Percentiles rank a stretch among this genome's conserved stretches.
Evolutionary conservation across 2,888 invertebrate genomes (phyloP).

Genomic region (Platerodrilus igneus): DNA sequence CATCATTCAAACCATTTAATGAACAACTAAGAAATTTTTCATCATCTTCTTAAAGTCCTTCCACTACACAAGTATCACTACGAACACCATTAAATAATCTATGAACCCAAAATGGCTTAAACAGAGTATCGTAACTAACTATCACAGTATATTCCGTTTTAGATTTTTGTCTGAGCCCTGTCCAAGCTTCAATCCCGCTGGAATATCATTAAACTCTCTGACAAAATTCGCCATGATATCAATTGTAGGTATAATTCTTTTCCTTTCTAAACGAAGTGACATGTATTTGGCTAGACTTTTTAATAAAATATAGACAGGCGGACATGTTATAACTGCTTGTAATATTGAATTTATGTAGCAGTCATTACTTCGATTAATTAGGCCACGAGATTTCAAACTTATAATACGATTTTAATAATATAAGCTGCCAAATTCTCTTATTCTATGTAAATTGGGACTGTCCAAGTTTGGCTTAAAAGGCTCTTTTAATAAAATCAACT

Average conservation of each 20-base stretch:
- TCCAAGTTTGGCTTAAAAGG: conserved; percentile 52
- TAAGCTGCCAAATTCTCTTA: conserved; percentile 72
- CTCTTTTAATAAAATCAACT: too few species aligned
- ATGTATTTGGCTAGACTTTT: conserved; percentile 69
- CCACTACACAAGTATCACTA: conserved; percentile 65
- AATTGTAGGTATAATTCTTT: conserved; percentile 72
- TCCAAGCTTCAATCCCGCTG: conserved; percentile 52
- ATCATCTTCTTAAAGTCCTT: conserved; percentile 94
- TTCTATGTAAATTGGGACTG: conserved; percentile 64
- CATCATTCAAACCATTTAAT: conserved; percentile 91
- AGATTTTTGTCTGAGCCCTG: conserved; percentile 51
- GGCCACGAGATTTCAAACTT: conserved; percentile 80
- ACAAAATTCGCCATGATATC: conserved; percentile 93
- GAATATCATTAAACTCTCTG: conserved; percentile 72
- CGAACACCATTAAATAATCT: conserved; percentile 76
- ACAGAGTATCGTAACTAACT: conserved; percentile 70
- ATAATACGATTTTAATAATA: conserved; percentile 74
- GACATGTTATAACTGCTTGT: conserved; percentile 90
- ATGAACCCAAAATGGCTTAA: conserved; percentile 86
- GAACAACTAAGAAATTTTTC: conserved; percentile 94
- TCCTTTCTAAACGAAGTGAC: conserved; percentile 48
- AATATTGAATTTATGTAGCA: conserved; percentile 95
- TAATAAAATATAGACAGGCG: conserved; percentile 90
- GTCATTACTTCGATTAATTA: conserved; percentile 91
- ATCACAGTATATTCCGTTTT: conserved; percentile 43